These are phyloP conservation scores for Mungos mungo DNA, from an alignment of 2,113 vertebrate species.

Conservation along the genomic window DNA sequence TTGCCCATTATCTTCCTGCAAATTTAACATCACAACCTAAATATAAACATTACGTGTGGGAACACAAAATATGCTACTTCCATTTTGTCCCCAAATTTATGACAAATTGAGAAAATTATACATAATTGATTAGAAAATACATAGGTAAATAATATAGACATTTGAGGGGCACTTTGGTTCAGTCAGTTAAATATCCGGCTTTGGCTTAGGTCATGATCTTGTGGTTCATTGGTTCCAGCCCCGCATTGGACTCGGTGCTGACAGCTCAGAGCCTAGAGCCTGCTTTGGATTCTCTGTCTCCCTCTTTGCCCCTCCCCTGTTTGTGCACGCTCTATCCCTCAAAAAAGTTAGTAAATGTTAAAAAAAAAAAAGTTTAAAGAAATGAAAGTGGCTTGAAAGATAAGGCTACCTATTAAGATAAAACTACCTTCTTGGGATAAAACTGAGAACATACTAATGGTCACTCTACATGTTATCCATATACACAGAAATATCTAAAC, in stretches of 20 bases:
- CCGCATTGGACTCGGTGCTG: too few relatives aligned
- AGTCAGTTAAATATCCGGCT: too few relatives aligned
- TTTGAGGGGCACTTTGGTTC: background rate
- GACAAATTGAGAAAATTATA: background rate
- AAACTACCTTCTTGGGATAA: background rate
- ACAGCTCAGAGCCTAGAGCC: too few relatives aligned
- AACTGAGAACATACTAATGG: background rate
- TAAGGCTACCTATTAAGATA: background rate
- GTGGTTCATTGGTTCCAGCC: too few relatives aligned
- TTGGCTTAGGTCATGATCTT: too few relatives aligned
- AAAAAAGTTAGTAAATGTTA: too few relatives aligned
- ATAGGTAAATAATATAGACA: background rate
- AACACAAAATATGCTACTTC: background rate
- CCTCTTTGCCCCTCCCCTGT: too few relatives aligned
- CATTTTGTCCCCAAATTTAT: background rate
- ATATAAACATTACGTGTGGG: background rate
- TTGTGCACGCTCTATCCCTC: too few relatives aligned
- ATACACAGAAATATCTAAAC: background rate
- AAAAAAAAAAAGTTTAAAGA: too few relatives aligned
- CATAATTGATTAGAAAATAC: background rate
- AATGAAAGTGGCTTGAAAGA: background rate
- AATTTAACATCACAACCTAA: background rate
- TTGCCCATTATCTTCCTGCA: background rate
- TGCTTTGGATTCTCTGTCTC: too few relatives aligned
- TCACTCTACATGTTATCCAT: background rate